Percentiles rank a stretch among this genome's conserved stretches.
phyloP scores from a whole-genome alignment of 2,113 vertebrate genomes.

The Arothron firmamentum region DNA sequence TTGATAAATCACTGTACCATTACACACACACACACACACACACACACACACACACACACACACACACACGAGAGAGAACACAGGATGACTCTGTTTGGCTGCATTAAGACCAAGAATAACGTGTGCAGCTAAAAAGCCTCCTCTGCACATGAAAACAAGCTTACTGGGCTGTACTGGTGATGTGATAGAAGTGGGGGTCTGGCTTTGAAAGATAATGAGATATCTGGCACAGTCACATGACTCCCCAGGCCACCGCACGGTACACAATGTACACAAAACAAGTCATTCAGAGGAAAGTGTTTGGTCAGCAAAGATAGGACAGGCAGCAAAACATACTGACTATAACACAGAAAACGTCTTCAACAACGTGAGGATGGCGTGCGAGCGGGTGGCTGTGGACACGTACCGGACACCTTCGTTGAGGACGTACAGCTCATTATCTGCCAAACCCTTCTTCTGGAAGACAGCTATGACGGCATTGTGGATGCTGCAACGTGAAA shows the following conservation, averaged over 20 bases:
- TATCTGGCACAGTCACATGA: slow-evolving; percentile 54
- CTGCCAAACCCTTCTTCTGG: slow-evolving; percentile 89
- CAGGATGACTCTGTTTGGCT: not conserved
- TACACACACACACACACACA: too few species aligned
- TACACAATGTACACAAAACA: slow-evolving; percentile 48
- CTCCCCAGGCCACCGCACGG: slow-evolving; percentile 54
- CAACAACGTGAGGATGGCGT: not conserved
- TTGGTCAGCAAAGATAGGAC: slow-evolving; percentile 22
- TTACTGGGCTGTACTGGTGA: slow-evolving; percentile 26
- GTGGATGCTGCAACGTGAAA: slow-evolving; percentile 82
- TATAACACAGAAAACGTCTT: slow-evolving; percentile 36
- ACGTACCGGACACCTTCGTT: slow-evolving; percentile 84
- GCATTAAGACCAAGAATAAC: not conserved
- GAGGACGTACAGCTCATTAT: slow-evolving; percentile 90
- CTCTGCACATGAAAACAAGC: slow-evolving; percentile 17
- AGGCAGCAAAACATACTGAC: slow-evolving; percentile 33
- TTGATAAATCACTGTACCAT: too few species aligned
- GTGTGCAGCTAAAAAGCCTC: slow-evolving; percentile 2
- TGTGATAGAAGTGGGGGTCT: slow-evolving; percentile 40
- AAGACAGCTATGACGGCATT: slow-evolving; percentile 93
- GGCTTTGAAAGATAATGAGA: slow-evolving; percentile 63
- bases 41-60: too few species aligned
- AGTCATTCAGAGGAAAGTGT: slow-evolving; percentile 30
- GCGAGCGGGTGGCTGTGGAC: not conserved
- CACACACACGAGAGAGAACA: too few species aligned